These are phyloP conservation scores for Herpetotheres cachinnans DNA, from an alignment of 2,113 vertebrate species.

Conservation along the genomic window DNA sequence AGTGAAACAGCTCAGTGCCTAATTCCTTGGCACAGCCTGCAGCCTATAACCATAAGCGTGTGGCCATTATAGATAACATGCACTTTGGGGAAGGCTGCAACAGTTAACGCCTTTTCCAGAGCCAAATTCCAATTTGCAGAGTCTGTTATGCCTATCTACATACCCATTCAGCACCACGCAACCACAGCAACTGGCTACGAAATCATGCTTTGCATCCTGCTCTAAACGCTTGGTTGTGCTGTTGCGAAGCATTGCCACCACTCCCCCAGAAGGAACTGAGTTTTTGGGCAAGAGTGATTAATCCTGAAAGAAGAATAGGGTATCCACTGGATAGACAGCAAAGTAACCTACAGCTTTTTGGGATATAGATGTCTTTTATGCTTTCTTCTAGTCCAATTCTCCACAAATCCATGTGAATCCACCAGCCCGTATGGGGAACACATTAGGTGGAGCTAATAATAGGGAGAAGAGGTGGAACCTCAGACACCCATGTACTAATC, in stretches of 20 bases:
- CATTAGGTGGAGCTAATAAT: not conserved
- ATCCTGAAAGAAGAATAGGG: not conserved
- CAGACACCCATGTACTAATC: not conserved
- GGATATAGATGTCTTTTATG: not conserved
- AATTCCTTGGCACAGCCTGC: not conserved
- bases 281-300: not conserved
- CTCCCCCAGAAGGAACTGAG: not conserved
- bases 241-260: not conserved
- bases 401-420: not conserved
- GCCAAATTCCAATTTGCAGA: slow-evolving; percentile 21
- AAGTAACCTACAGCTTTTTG: not conserved
- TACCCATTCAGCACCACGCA: not conserved
- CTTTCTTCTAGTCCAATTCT: not conserved
- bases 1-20: not conserved
- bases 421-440: not conserved
- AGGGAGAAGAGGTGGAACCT: not conserved
- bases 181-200: not conserved
- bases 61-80: slow-evolving; percentile 18
- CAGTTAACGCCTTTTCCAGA: not conserved
- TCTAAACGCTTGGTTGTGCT: not conserved
- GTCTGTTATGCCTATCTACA: not conserved
- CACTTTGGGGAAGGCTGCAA: slow-evolving; percentile 16
- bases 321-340: not conserved
- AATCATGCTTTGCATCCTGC: not conserved
- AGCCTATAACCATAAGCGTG: not conserved